A percentile compares a stretch with the other conserved stretches of the same genome.
Conservation (phyloP, 2,888 invertebrate species). For the Cosmia pyralina region DNA sequence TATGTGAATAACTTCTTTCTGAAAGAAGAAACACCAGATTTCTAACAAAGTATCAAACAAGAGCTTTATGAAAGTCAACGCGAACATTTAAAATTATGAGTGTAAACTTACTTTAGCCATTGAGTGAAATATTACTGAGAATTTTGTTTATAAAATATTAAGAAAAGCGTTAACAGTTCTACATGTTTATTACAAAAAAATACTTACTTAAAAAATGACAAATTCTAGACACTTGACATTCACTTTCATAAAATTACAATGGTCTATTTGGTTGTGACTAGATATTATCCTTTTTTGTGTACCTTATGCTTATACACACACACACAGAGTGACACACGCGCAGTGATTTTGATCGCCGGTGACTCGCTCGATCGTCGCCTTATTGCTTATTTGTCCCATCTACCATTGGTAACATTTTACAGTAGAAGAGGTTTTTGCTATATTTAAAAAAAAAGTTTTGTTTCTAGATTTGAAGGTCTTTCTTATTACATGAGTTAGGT, state of each 20-base stretch:
- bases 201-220: conserved; percentile 56
- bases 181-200: conserved; percentile 52
- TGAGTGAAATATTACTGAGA: conserved; percentile 56
- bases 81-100: not conserved
- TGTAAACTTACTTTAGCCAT: conserved; percentile 76
- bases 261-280: conserved; percentile 41
- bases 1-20: conserved; percentile 94
- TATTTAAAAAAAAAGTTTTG: no score
- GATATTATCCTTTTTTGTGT: conserved; percentile 4
- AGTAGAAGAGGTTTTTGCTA: no score
- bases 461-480: no score
- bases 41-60: not conserved
- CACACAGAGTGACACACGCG: not conserved
- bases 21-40: conserved; percentile 55
- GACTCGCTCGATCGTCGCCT: no score
- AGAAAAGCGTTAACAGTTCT: conserved; percentile 36
- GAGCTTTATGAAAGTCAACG: not conserved
- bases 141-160: conserved; percentile 52
- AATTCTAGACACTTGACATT: conserved; percentile 29
- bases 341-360: not conserved
- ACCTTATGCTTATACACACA: not conserved
- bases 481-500: no score
- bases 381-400: no score
- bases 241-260: conserved; percentile 21
- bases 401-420: no score